phyloP scores from a whole-genome alignment of 2,113 vertebrate species.

The Aphyosemion australe region DNA sequence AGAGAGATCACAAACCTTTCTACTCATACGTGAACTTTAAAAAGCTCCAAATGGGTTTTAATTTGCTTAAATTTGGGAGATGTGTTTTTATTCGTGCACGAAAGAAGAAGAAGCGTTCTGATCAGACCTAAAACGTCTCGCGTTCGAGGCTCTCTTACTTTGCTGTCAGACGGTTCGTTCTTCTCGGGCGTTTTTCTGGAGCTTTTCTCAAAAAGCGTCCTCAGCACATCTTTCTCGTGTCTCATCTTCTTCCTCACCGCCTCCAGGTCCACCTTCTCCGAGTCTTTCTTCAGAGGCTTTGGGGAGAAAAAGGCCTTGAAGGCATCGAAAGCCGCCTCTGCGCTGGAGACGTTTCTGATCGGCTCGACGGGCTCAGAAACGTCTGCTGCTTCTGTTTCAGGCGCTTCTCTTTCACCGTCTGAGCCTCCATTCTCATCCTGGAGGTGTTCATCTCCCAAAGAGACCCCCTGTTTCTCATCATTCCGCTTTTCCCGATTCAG shows the following conservation, averaged over 20 bases:
- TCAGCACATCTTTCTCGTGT: constrained; percentile 86
- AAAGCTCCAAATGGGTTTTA: too few relatives aligned
- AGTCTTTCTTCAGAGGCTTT: constrained; percentile 84
- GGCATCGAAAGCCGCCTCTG: constrained; percentile 89
- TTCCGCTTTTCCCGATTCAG: constrained; percentile 80
- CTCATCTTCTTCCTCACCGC: constrained; percentile 86
- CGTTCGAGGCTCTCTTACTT: constrained; percentile 58
- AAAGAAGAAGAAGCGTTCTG: too few relatives aligned
- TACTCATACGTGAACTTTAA: not conserved
- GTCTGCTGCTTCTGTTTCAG: constrained; percentile 23
- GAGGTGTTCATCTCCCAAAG: constrained; percentile 3
- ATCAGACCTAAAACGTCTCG: not conserved
- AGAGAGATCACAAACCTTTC: constrained; percentile 1
- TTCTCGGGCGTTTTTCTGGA: constrained; percentile 70
- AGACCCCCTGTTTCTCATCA: constrained; percentile 60
- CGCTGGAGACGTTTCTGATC: constrained; percentile 53
- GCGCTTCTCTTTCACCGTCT: constrained; percentile 42
- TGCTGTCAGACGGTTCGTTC: constrained; percentile 50
- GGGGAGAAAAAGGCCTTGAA: constrained; percentile 91
- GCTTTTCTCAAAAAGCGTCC: constrained; percentile 85
- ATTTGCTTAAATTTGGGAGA: not conserved
- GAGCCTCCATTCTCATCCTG: constrained; percentile 57
- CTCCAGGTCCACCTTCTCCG: constrained; percentile 83
- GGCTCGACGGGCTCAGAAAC: constrained; percentile 16
- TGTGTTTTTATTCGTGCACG: not conserved